A percentile compares a stretch with the other conserved stretches of the same genome.
These are phyloP conservation scores for Sitophilus oryzae DNA, from an alignment of 1,140 invertebrate genomes.

Conservation along the genomic window DNA sequence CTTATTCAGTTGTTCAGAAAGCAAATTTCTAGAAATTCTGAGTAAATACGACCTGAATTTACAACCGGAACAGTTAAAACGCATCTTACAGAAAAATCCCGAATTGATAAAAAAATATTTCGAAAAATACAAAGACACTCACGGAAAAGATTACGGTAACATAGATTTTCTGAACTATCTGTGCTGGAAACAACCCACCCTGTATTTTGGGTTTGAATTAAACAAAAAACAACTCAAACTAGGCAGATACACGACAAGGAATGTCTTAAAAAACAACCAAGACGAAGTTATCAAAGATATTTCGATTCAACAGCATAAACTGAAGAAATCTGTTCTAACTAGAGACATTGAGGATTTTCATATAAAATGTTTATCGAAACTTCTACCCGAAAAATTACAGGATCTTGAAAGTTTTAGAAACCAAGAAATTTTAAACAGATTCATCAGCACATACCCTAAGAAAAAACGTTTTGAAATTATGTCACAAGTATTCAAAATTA, in stretches of 20 bases:
- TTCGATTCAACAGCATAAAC: neutral
- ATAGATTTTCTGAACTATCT: slow-evolving; percentile 7
- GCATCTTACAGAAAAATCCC: slow-evolving; percentile 10
- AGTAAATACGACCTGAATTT: slow-evolving; percentile 6
- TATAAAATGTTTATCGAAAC: slow-evolving; percentile 5
- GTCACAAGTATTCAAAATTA: neutral
- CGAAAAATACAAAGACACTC: slow-evolving; percentile 5
- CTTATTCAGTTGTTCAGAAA: slow-evolving; percentile 11
- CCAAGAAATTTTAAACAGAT: neutral
- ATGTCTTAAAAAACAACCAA: neutral
- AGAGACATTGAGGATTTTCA: slow-evolving; percentile 11
- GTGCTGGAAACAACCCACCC: slow-evolving; percentile 3
- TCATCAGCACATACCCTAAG: slow-evolving; percentile 3
- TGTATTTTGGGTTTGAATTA: slow-evolving; percentile 9
- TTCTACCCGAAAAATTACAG: slow-evolving; percentile 2
- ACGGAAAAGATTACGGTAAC: neutral
- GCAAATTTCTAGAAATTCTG: slow-evolving; percentile 2
- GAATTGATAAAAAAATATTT: slow-evolving; percentile 11
- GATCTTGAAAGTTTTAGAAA: neutral
- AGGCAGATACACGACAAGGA: slow-evolving; percentile 8
- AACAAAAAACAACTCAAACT: neutral
- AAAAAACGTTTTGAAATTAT: slow-evolving; percentile 11
- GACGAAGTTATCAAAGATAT: slow-evolving; percentile 10
- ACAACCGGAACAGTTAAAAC: slow-evolving; percentile 7
- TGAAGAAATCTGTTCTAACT: neutral